Evolutionary conservation across 2,113 vertebrate species (phyloP), one percentile per base, ranked within the genome.

Genomic region (Aleadryas rufinucha): DNA sequence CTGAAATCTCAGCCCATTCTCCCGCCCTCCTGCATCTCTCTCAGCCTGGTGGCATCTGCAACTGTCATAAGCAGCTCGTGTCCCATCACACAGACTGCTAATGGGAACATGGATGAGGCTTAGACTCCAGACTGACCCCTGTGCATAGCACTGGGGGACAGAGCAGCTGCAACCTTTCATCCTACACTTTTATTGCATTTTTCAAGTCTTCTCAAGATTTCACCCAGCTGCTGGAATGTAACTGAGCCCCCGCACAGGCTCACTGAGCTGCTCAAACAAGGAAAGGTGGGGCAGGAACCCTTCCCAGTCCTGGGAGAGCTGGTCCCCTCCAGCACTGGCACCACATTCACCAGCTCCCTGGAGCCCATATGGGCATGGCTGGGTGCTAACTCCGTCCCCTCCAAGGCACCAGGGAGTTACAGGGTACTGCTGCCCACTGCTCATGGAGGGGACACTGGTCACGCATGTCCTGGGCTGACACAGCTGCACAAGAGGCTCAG

Each of bases 121-220:
- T 20, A 41, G 56, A 75, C 44, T 77, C 70, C 2, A 1, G 37
- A 26, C 37, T 95, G 90, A 93, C 61, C 70, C 72, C 74, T 41
- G 78, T 1, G 2, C 84, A 90, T 84, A 64, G 92, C 78, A 31
- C 52, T 35, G 50, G 47, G 37, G 76, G 31, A 60, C 44, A 44
- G 39, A 92, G 77, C 96, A 97, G 94, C 94, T 95, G 93, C 89
- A 95, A 59, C 69, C 54, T 92, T 87, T 95, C 86, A 93, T 92
- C 60, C 33, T 60, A 47, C 23, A 63, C 56, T 89, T 94, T 45
- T 37, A 78, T 13, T 56, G 93, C 80, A 68, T 89, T 92, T 90
- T 87, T 89, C 31, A 90, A 92, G 84, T 22, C 77, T 84, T 74
- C 50, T 80, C 69, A 83, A 88, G 88, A 86, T 94, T 86, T 83